Evolutionary conservation across 2,797 vertebrate genomes (phyloP), one percentile per base, ranked within the genome.

Genomic region (Danio kyathit): DNA sequence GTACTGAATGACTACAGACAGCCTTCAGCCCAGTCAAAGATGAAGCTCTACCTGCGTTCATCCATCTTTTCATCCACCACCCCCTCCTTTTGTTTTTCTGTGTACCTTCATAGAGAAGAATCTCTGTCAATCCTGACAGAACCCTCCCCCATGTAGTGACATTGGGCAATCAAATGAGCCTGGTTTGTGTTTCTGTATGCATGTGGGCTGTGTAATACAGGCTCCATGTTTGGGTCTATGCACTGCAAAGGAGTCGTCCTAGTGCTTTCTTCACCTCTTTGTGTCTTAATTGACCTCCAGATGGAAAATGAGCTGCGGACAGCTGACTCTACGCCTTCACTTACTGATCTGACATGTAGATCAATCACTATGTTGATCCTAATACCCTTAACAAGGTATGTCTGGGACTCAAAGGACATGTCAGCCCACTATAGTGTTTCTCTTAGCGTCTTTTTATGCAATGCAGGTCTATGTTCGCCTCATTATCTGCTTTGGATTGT

Each of bases 261-360:
- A 17, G 56, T 59, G 41, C 65, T 57, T 82, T 77, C 66, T 79
- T 85, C 78, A 80, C 73, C 84, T 83, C 66, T 74, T 64, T 56
- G 41, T 83, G 10, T 83, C 83, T 76, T 88, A 90, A 89, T 90
- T 91, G 90, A 91, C 88, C 88, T 88, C 85, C 69, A 83, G 70
- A 73, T 84, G 83, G 76, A 86, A 86, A 81, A 84, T 85, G 87
- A 86, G 80, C 80, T 83, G 85, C 83, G 87, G 85, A 88, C 86
- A 84, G 81, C 65, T 56, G 71, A 66, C 71, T 81, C 79, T 84
- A 61, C 13, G 17, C 81, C 87, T 81, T 86, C 89, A 91, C 85
- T 92, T 92, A 89, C 89, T 84, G 78, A 89, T 79, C 87, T 92
- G 91, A 91, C 91, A 91, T 88, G 92, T 89, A 91, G 89, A 93